Conservation (phyloP, 2,888 invertebrate species). For the Plebejus argus region DNA sequence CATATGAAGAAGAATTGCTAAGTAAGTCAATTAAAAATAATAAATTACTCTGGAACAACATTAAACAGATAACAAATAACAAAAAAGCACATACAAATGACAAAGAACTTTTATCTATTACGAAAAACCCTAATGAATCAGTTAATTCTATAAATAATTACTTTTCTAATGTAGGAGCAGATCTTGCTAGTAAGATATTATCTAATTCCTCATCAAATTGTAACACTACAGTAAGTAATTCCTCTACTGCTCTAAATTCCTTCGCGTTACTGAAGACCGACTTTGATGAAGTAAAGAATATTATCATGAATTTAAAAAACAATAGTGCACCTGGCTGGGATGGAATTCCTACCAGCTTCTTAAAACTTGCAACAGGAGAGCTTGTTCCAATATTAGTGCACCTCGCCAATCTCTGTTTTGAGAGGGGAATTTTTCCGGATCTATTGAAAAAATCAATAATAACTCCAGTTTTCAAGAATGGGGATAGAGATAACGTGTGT, state of each 20-base stretch:
- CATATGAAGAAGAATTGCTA: neutral
- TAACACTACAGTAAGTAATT: neutral
- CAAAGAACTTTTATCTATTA: neutral
- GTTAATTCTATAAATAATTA: neutral
- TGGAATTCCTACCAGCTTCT: neutral
- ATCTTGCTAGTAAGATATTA: neutral
- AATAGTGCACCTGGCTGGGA: constrained; percentile 12
- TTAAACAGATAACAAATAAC: neutral
- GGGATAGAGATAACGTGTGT: neutral
- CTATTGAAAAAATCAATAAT: neutral
- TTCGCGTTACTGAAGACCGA: neutral
- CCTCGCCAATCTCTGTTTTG: neutral
- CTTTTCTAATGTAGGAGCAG: neutral
- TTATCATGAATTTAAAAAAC: neutral
- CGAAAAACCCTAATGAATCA: neutral
- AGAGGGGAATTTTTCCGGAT: neutral
- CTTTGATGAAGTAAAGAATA: neutral
- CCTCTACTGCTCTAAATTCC: neutral
- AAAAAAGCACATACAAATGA: neutral
- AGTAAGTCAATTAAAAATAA: neutral
- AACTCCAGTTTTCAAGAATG: constrained; percentile 7
- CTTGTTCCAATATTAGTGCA: neutral
- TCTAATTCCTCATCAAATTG: neutral
- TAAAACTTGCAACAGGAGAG: neutral
- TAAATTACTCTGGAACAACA: neutral